Evolutionary conservation across 2,797 vertebrate species (phyloP), one percentile per base, ranked within the genome.

Genomic region (Parotocinclus haroldoi): DNA sequence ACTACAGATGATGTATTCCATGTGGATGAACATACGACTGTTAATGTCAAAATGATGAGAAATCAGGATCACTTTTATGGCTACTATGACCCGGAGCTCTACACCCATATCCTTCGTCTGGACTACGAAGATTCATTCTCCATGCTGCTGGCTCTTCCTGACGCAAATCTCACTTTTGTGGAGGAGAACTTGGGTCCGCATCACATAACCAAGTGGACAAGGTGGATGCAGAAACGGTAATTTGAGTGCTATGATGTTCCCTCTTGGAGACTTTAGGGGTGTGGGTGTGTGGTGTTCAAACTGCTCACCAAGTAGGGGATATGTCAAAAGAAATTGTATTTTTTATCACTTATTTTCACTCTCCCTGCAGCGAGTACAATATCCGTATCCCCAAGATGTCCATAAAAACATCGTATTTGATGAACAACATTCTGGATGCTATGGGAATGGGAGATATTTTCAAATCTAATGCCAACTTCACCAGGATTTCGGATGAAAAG

Each of bases 361-460:
- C 44, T 57, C 73, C 44, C 68, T 76, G 52, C 19, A 92, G 89
- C 39, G 27, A 0, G 40, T 74, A 60, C 46, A 0, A 75, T 0
- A 4, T 92, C 16, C 80, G 3, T 67, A 7, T 92, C 63, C 90
- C 90, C 38, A 91, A 90, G 73, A 81, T 91, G 62, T 90, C 89
- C 74, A 84, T 90, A 74, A 87, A 88, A 78, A 79, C 83, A 0
- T 84, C 81, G 2, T 86, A 84, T 67, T 53, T 16, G 1, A 71
- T 91, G 66, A 82, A 77, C 0, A 67, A 79, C 2, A 58, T 88
- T 58, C 69, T 92, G 77, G 58, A 12, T 61, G 72, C 76, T 51
- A 87, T 91, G 89, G 91, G 89, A 79, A 89, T 92, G 75, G 37
- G 61, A 3, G 80, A 89, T 58, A 86, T 91, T 70, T 91, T 91